Evolutionary conservation across 2,113 vertebrate genomes (phyloP), one percentile per base, ranked within the genome.

Genomic region (Paratilapia polleni): DNA sequence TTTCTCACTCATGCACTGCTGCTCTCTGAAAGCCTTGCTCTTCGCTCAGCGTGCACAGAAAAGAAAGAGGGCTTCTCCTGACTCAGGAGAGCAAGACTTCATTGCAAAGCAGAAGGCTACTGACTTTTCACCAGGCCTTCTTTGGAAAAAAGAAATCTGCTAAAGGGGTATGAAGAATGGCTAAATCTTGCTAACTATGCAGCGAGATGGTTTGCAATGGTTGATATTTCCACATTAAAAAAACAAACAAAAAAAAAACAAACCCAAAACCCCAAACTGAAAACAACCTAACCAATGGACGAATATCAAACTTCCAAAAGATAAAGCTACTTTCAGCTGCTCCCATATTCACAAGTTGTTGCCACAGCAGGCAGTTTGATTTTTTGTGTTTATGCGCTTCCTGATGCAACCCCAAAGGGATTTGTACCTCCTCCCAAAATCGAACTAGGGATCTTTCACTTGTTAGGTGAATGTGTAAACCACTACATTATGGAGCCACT

Each of bases 241-340:
- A 41, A 41, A 41, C 3, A 10, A 41, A 41, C 3, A 41, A 41
- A 12, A 41, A 12, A 12, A 41, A 41, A 43, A 41, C 10, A n/a
- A 64, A 2, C 6, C 0, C 22, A 41, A 41, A 15, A 0, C 36
- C 36, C 12, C 8, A 22, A 66, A 66, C 36, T 9, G 62, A 43
- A 66, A 66, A 24, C 22, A 0, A 66, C n/a, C n/a, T 19, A 0
- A 63, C 6, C 0, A 62, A 36, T n/a, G 19, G 17, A 49, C 6
- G 9, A n/a, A 13, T 0, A 24, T 43, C 63, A 36, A 24, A 43
- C 63, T 24, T 62, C 15, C 6, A 77, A 24, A 26, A 54, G 56
- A 78, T 1, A 31, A 31, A 31, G 28, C 28, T 4, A 31, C 28
- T 31, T 31, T 31, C 28, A 31, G 28, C 28, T 31, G 28, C 28